Evolutionary conservation across 2,797 vertebrate species (phyloP).

Genomic region (Loris lydekkerianus): DNA sequence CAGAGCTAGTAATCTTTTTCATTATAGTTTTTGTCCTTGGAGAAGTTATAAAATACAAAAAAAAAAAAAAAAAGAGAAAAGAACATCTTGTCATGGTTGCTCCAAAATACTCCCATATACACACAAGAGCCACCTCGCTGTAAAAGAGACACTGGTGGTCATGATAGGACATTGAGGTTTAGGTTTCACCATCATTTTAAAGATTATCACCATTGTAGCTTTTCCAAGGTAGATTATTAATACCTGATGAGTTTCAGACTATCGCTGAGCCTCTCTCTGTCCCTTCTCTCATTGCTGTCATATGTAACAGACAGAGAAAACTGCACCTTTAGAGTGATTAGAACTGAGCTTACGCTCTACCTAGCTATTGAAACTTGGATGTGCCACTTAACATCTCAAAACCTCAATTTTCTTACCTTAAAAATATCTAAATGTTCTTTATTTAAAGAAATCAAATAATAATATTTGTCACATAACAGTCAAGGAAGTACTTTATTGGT

Average conservation of each 20-base stretch:
- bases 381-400: not conserved
- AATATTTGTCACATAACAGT: not conserved
- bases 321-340: not conserved
- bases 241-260: not conserved
- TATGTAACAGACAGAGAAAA: not conserved
- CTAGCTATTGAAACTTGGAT: not conserved
- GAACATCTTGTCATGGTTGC: not conserved
- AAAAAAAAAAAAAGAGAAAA: not conserved
- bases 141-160: not conserved
- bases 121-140: not conserved
- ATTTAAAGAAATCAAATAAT: not conserved
- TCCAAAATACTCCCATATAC: not conserved
- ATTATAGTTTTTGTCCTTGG: slow-evolving; percentile 2
- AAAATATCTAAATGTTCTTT: not conserved
- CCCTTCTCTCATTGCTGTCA: not conserved
- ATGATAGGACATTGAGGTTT: not conserved
- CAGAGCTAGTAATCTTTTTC: slow-evolving; percentile 16
- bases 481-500: not conserved
- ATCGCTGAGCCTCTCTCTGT: not conserved
- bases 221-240: not conserved
- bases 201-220: not conserved
- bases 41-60: slow-evolving; percentile 35
- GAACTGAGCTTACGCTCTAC: not conserved
- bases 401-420: not conserved
- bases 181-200: not conserved